Conservation (phyloP, 2,888 invertebrate species). For the Coleophora flavipennella region DNA sequence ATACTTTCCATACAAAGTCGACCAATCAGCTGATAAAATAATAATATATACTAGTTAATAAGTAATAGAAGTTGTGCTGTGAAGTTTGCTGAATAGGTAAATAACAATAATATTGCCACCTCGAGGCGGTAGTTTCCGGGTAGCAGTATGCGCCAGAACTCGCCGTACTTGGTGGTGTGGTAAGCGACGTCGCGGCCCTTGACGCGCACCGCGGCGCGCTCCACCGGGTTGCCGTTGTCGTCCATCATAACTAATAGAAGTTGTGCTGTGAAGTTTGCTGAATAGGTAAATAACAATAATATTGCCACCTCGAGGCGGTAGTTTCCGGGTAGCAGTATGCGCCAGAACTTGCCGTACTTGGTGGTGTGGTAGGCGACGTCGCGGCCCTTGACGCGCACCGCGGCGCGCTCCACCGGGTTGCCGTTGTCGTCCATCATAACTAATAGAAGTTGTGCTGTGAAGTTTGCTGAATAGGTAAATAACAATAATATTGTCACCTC, state of each 20-base stretch:
- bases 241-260: too few relatives aligned
- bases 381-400: constrained; percentile 83
- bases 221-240: constrained; percentile 82
- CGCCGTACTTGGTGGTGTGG: constrained; percentile 91
- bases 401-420: constrained; percentile 84
- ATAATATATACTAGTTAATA: too few relatives aligned
- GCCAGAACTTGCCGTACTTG: constrained; percentile 95
- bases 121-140: constrained; percentile 90
- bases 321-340: constrained; percentile 88
- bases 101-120: constrained; percentile 65
- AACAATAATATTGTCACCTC: constrained; percentile 72
- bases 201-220: constrained; percentile 84
- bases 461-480: background rate
- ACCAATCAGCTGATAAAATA: too few relatives aligned
- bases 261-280: too few relatives aligned
- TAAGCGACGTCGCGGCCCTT: constrained; percentile 88
- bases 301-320: constrained; percentile 89
- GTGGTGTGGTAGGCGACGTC: constrained; percentile 90
- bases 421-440: constrained; percentile 85
- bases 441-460: constrained; percentile 90
- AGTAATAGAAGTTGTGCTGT: too few relatives aligned
- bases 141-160: constrained; percentile 93
- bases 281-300: constrained; percentile 2
- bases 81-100: background rate
- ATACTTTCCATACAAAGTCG: too few relatives aligned